Evolutionary conservation across 1,140 invertebrate species (phyloP).

Genomic region (Heliconius hewitsoni): DNA sequence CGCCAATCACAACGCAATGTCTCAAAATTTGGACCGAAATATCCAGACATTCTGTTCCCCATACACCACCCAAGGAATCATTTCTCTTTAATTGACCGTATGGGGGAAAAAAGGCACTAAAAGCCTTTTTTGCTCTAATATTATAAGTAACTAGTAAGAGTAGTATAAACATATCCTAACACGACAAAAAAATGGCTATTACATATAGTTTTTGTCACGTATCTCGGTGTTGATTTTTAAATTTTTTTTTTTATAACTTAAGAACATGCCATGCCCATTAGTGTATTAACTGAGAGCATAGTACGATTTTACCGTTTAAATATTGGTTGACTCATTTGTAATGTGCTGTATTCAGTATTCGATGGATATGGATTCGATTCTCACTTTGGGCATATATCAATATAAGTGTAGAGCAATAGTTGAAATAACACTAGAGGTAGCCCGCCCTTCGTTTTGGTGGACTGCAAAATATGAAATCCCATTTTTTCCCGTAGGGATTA

Average conservation of each 20-base stretch:
- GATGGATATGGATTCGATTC: background rate
- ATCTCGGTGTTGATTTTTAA: background rate
- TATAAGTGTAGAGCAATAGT: background rate
- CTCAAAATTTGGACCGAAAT: no score
- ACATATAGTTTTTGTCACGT: slow-evolving; percentile 1
- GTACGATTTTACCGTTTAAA: background rate
- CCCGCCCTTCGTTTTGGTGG: no score
- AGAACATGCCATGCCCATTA: background rate
- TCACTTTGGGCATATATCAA: background rate
- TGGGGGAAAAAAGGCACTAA: no score
- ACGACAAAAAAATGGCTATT: background rate
- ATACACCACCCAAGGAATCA: no score
- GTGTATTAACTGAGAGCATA: slow-evolving; percentile 6
- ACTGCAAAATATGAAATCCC: no score
- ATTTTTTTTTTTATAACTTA: background rate
- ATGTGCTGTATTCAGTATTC: background rate
- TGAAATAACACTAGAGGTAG: no score
- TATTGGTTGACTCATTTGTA: background rate
- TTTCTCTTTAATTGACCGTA: no score
- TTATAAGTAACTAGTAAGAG: no score
- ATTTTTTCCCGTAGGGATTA: no score
- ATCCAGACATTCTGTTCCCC: no score
- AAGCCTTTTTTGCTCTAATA: no score
- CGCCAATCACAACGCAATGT: no score
- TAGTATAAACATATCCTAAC: background rate